Evolutionary conservation across 2,888 invertebrate species (phyloP).

Genomic region (Ophion obscuratus): DNA sequence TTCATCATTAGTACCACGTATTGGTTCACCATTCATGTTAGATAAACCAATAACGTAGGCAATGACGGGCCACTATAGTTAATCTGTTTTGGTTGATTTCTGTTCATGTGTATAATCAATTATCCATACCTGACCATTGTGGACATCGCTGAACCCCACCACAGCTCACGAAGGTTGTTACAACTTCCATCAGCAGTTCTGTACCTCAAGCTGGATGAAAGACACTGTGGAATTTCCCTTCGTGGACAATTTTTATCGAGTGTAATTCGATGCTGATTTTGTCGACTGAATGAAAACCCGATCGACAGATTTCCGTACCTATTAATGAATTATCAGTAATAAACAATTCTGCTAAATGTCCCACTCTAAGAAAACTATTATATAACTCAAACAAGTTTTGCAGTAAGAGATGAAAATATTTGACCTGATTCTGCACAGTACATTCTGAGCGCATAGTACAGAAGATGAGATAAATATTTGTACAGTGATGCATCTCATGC

Average conservation of each 20-base stretch:
- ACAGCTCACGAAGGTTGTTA: constrained; percentile 91
- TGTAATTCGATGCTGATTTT: constrained; percentile 80
- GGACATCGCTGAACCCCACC: constrained; percentile 93
- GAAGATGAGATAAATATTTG: too few relatives aligned
- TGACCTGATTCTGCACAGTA: not conserved
- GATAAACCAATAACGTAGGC: too few relatives aligned
- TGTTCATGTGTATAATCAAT: not conserved
- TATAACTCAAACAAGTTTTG: not conserved
- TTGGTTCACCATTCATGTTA: too few relatives aligned
- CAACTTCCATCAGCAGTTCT: constrained; percentile 95
- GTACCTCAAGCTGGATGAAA: constrained; percentile 88
- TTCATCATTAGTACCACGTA: too few relatives aligned
- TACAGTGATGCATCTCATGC: too few relatives aligned
- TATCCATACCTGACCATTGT: constrained; percentile 88
- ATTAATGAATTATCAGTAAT: not conserved
- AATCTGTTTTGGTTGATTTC: too few relatives aligned
- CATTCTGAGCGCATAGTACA: too few relatives aligned
- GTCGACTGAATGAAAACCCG: constrained; percentile 67
- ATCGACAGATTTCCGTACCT: constrained; percentile 69
- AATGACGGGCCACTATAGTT: too few relatives aligned
- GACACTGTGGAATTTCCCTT: constrained; percentile 88
- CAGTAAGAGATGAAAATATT: not conserved
- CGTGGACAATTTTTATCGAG: constrained; percentile 89
- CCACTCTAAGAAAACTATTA: not conserved
- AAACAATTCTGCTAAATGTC: not conserved